Percentiles rank a stretch among this genome's conserved stretches.
phyloP scores from a whole-genome alignment of 2,113 vertebrate species.

The Cyanoderma ruficeps region DNA sequence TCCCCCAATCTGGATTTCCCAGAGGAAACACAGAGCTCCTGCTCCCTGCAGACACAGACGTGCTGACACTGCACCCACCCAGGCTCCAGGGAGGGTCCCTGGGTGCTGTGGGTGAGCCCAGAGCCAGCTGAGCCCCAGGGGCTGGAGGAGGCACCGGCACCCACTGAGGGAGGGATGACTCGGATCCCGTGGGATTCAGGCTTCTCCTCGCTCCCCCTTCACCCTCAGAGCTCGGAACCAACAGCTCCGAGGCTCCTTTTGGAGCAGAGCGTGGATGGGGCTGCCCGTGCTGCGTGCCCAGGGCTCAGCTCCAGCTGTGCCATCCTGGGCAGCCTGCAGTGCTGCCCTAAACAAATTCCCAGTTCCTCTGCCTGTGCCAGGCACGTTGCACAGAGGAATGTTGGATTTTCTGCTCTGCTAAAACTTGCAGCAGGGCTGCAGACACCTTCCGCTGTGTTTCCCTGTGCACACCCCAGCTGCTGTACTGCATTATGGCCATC shows the following conservation, averaged over 20 bases:
- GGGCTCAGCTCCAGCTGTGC: accelerated
- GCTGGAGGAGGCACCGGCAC: neutral
- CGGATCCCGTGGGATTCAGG: neutral
- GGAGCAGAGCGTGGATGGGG: neutral
- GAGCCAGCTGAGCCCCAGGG: neutral
- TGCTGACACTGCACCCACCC: neutral
- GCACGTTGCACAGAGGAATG: neutral
- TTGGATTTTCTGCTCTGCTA: neutral
- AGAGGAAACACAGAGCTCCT: neutral
- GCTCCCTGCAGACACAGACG: neutral
- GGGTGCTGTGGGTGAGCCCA: neutral
- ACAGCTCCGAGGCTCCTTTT: too few relatives aligned
- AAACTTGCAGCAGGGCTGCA: neutral
- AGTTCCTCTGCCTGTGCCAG: neutral
- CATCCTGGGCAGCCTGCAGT: accelerated
- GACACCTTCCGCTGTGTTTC: neutral
- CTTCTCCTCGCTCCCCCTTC: neutral
- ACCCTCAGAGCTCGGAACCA: neutral
- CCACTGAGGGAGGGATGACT: accelerated
- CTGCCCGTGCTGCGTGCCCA: accelerated
- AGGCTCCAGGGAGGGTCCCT: neutral
- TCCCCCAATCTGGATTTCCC: accelerated
- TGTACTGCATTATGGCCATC: accelerated
- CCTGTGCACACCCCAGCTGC: neutral
- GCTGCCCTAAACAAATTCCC: neutral